Conservation (phyloP, 92 coral and sea anemone genomes). For the Zoanthus sansibaricus region DNA sequence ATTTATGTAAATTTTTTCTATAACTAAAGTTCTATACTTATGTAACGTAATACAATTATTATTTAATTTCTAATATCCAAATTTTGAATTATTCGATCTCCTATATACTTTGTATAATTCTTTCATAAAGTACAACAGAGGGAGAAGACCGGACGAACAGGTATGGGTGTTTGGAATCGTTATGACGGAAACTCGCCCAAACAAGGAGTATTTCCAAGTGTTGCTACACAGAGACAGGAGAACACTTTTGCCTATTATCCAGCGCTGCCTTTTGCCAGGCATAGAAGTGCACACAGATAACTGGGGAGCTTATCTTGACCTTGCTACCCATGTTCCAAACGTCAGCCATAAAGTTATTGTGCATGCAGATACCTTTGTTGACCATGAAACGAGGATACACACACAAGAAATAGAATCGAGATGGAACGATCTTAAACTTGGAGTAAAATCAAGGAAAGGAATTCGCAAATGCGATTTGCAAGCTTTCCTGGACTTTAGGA, state of each 20-base stretch:
- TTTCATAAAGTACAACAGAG: constrained; percentile 15
- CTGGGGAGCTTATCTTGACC: constrained; percentile 27
- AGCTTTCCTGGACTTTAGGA: constrained; percentile 43
- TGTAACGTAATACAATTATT: constrained; percentile 1
- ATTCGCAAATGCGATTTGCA: constrained; percentile 30
- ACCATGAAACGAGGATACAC: constrained; percentile 42
- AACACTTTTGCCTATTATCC: constrained; percentile 37
- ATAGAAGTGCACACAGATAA: constrained; percentile 10
- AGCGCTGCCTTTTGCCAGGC: constrained; percentile 51
- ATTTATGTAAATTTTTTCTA: no score
- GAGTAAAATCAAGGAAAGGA: constrained; percentile 38
- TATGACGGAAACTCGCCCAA: constrained; percentile 13
- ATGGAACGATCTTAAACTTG: constrained; percentile 30
- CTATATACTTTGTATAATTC: not conserved
- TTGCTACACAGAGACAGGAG: constrained; percentile 16
- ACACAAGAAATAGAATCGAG: constrained; percentile 43
- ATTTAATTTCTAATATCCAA: not conserved
- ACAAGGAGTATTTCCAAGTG: constrained; percentile 14
- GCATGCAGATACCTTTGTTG: constrained; percentile 45
- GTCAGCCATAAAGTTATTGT: constrained; percentile 23
- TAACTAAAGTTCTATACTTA: no score
- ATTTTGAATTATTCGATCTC: not conserved
- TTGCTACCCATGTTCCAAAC: constrained; percentile 23
- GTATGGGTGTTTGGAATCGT: constrained; percentile 18
- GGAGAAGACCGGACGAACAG: constrained; percentile 12